A percentile compares a stretch with the other conserved stretches of the same genome.
Conservation (phyloP, 2,113 vertebrate genomes). For the Hippocampus guttulatus region DNA sequence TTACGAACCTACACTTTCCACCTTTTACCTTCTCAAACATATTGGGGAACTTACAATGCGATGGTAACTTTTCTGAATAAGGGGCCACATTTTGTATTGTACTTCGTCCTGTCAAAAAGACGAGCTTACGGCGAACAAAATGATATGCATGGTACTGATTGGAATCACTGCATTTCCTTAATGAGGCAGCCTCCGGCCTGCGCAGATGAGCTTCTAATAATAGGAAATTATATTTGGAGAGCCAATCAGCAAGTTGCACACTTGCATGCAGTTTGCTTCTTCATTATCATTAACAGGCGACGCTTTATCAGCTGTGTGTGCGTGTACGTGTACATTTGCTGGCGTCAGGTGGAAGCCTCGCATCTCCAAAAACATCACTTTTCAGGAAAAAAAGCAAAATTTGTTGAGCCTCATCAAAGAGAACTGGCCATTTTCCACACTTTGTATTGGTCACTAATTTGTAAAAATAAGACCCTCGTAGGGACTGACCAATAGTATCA, state of each 20-base stretch:
- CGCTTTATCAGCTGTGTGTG: background rate
- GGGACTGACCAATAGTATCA: no score
- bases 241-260: slow-evolving; percentile 34
- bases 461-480: no score
- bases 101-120: background rate
- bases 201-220: slow-evolving; percentile 37
- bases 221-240: slow-evolving; percentile 65
- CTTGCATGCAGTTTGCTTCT: slow-evolving; percentile 5
- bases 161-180: slow-evolving; percentile 56
- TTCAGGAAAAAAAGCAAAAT: background rate
- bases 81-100: background rate
- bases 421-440: no score
- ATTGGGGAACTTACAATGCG: background rate
- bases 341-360: no score
- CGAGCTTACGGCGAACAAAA: slow-evolving; percentile 9
- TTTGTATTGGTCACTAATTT: no score
- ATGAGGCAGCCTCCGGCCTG: slow-evolving; percentile 59
- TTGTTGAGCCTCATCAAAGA: background rate
- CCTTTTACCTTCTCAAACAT: background rate
- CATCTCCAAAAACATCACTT: background rate
- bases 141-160: slow-evolving; percentile 46
- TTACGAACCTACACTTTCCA: no score
- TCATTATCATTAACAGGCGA: slow-evolving; percentile 16
- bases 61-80: background rate
- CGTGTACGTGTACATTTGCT: slow-evolving; percentile 3